phyloP scores from a whole-genome alignment of 2,797 vertebrate species.

The Liparis tanakae region DNA sequence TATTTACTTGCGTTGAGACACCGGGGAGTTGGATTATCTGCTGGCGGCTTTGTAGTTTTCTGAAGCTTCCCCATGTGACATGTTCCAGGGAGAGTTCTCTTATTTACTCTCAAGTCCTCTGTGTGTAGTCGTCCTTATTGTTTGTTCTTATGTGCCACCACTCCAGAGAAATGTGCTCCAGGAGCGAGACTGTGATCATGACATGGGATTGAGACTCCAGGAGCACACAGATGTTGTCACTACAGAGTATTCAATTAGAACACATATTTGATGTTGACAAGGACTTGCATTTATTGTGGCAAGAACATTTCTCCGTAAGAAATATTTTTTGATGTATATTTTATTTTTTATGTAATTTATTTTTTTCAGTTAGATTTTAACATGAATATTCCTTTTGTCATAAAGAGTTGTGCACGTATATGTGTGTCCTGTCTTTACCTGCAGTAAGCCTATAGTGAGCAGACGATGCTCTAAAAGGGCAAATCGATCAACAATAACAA shows the following conservation, averaged over 20 bases:
- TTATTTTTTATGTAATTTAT: not conserved
- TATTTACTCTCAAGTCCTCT: conserved; percentile 80
- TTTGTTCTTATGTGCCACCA: conserved; percentile 79
- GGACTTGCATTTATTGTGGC: conserved; percentile 18
- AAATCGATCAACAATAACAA: not conserved
- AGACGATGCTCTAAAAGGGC: not conserved
- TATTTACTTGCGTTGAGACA: conserved; percentile 81
- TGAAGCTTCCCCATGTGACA: conserved; percentile 78
- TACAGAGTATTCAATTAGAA: not conserved
- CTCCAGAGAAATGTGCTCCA: conserved; percentile 63
- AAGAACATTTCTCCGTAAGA: not conserved
- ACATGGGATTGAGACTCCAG: conserved; percentile 41
- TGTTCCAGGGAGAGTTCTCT: conserved; percentile 76
- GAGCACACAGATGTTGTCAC: conserved; percentile 41
- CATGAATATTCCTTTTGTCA: not conserved
- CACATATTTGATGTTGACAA: conserved; percentile 9
- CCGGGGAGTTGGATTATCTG: conserved; percentile 80
- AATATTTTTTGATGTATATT: not conserved
- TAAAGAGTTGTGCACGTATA: not conserved
- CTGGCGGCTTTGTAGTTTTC: conserved; percentile 84
- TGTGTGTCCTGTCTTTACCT: not conserved
- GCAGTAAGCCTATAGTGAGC: not conserved
- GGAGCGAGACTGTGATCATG: conserved; percentile 59
- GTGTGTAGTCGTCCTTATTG: conserved; percentile 78
- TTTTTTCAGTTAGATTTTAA: not conserved